Evolutionary conservation across 1,140 invertebrate species (phyloP), one percentile per base, ranked within the genome.

Genomic region (Temnothorax longispinosus): DNA sequence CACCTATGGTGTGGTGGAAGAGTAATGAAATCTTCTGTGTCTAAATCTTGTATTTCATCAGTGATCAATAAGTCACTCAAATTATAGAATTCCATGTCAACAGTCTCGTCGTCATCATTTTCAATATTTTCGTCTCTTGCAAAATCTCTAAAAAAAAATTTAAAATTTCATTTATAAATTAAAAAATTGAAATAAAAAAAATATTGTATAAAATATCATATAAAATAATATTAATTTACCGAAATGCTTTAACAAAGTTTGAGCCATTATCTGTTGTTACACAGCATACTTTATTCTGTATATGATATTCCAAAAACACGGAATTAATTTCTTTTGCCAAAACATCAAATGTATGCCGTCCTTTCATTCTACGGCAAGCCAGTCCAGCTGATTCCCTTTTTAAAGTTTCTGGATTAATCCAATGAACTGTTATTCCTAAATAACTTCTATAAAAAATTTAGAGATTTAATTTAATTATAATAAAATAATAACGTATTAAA

Each of bases 211-310:
- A 8, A 18, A 10, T 35, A 52, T 71, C 21, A 41, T 60, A 54
- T 47, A 47, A 47, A 21, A 21, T 21, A 21, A 21, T 52, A 21
- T 60, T 44, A n/a, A 18, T 6, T 77, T 62, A 77, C 75, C 56
- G 41, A 58, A 77, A 77, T 32, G 75, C 75, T 21, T 77, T 76
- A 58, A 76, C 72, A 13, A 76, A 76, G 2, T 58, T 76, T 0
- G 72, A 44, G 1, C 72, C 72, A 35, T 62, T 77, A 11, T 77
- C 75, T 8, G 75, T 77, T n/a, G 41, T 77, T 2, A 4, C 1
- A 18, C 41, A 47, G 1, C 27, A 77, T 2, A 62, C 21, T 21
- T 77, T 77, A 47, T 62, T 77, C 13, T 77, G 74, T 7, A 77
- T 58, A 15, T 76, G 54, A 3, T 76, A 76, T 18, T 76, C 27